Evolutionary conservation across 1,140 invertebrate species (phyloP), one percentile per base, ranked within the genome.

Genomic region (Bathynomus jamesi): DNA sequence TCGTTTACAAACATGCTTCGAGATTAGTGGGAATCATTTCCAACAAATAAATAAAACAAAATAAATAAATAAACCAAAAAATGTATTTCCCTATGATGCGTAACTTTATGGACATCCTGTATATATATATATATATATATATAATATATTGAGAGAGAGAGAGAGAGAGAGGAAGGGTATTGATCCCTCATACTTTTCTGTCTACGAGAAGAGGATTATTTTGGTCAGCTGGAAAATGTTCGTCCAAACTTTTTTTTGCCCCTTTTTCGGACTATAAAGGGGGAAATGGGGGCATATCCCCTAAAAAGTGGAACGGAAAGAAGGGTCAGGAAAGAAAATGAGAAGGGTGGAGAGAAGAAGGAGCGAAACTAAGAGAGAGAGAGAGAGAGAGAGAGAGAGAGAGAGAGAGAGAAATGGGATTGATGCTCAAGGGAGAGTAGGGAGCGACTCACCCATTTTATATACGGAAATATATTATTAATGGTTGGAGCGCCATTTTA

Each of bases 81-180:
- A n/a, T n/a, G n/a, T n/a, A n/a, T n/a, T n/a, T n/a, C n/a, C n/a
- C n/a, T n/a, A n/a, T n/a, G n/a, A n/a, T n/a, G n/a, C n/a, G n/a
- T n/a, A n/a, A n/a, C n/a, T n/a, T n/a, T n/a, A n/a, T n/a, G n/a
- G n/a, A n/a, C n/a, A n/a, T n/a, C n/a, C n/a, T n/a, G n/a, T n/a
- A 68, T 46, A 62, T 62, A 62, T 62, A 62, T 62, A 62, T 62
- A 62, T 62, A 62, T 62, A 62, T 62, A 62, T 62, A 62, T 62
- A 62, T 62, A 62, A 40, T 40, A 40, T 40, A 40, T 40, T 8
- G n/a, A 3, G 25, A 27, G 7, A 64, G n/a, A 27, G 2, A 27
- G 25, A 64, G 24, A 28, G 7, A 8, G 25, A 27, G 24, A 28
- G 7, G 13, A 28, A 27, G 11, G 17, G 62, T 40, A 40, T 40